Conservation (phyloP, 37 sponge, comb jelly and placozoan species). For the Axinella damicornis region DNA sequence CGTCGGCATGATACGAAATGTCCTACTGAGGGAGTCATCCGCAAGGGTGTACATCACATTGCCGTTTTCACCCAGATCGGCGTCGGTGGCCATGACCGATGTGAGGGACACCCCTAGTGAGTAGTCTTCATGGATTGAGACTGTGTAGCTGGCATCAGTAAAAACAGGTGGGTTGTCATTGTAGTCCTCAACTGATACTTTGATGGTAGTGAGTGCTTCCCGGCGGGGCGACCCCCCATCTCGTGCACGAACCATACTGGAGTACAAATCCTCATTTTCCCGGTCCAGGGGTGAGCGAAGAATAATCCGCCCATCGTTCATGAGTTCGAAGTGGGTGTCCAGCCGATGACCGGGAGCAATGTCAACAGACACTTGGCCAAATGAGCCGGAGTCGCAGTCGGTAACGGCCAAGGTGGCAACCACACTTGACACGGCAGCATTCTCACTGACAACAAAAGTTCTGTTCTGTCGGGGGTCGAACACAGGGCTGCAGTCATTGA, state of each 20-base stretch:
- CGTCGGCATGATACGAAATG: slow-evolving; percentile 13
- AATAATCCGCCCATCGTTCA: slow-evolving; percentile 24
- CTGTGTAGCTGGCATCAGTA: neutral
- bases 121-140: slow-evolving; percentile 39
- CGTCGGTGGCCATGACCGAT: slow-evolving; percentile 45
- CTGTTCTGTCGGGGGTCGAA: slow-evolving; percentile 30
- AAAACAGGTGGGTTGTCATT: slow-evolving; percentile 65
- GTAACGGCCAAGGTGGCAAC: slow-evolving; percentile 40
- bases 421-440: neutral
- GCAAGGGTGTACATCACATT: slow-evolving; percentile 37
- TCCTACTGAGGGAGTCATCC: slow-evolving; percentile 6
- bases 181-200: slow-evolving; percentile 36
- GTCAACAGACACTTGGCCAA: slow-evolving; percentile 33
- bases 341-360: slow-evolving; percentile 7
- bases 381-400: slow-evolving; percentile 69
- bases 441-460: slow-evolving; percentile 51
- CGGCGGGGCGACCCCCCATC: slow-evolving; percentile 39
- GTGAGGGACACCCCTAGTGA: neutral
- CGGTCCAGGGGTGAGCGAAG: slow-evolving; percentile 45
- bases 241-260: slow-evolving; percentile 42
- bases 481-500: slow-evolving; percentile 66
- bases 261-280: slow-evolving; percentile 28
- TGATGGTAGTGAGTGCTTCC: slow-evolving; percentile 3
- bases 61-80: slow-evolving; percentile 45
- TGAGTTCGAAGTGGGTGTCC: slow-evolving; percentile 26